Evolutionary conservation across 2,113 vertebrate genomes (phyloP).

Genomic region (Grus americana): DNA sequence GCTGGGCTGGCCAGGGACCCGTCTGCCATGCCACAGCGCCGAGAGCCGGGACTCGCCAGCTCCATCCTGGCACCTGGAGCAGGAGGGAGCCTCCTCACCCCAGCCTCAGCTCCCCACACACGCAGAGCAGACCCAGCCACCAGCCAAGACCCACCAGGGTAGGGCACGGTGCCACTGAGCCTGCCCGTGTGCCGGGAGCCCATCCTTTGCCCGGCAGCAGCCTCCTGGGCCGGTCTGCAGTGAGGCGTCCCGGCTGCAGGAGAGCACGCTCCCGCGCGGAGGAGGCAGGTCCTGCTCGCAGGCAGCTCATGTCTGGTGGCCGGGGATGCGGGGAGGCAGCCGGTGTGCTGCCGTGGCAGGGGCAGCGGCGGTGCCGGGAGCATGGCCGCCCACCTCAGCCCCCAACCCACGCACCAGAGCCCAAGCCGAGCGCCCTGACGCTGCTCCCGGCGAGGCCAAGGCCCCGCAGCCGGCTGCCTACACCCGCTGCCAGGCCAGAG

Average conservation of each 20-base stretch:
- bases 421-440: neutral
- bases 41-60: no score
- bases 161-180: accelerated
- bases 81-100: neutral
- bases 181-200: accelerated
- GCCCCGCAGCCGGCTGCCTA: neutral
- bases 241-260: neutral
- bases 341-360: accelerated
- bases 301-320: neutral
- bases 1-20: neutral
- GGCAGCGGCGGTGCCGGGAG: neutral
- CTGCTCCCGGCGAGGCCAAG: neutral
- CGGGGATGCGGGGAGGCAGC: neutral
- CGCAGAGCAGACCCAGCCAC: accelerated
- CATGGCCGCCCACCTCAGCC: no score
- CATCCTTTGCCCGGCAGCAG: neutral
- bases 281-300: neutral
- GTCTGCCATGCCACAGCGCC: neutral
- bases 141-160: neutral
- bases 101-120: accelerated
- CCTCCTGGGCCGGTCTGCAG: accelerated
- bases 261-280: neutral
- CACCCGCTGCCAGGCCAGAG: neutral
- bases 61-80: neutral
- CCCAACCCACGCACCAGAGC: neutral